These are phyloP conservation scores for Coendou prehensilis DNA, from an alignment of 2,797 vertebrate species.

Conservation along the genomic window DNA sequence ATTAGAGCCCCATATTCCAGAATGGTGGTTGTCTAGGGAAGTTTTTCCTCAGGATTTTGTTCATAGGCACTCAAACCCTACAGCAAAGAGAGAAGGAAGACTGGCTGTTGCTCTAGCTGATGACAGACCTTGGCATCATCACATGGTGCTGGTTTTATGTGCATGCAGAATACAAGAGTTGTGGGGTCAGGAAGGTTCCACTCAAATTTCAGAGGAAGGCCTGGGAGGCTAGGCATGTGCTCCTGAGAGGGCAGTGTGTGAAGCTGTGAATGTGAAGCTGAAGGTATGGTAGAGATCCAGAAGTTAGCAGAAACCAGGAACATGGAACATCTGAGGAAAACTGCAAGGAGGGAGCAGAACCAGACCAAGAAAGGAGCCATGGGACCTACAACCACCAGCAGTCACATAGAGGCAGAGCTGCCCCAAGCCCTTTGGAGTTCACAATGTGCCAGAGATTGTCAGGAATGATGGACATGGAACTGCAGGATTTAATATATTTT, in stretches of 20 bases:
- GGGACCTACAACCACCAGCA: neutral
- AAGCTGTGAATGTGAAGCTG: too few relatives aligned
- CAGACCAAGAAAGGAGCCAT: neutral
- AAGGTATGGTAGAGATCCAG: too few relatives aligned
- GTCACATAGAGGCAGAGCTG: neutral
- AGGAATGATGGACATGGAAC: neutral
- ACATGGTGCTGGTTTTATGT: too few relatives aligned
- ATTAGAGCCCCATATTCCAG: neutral
- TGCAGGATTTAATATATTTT: neutral
- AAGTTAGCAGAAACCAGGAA: too few relatives aligned
- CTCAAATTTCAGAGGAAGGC: too few relatives aligned
- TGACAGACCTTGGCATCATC: too few relatives aligned
- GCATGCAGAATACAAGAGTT: too few relatives aligned
- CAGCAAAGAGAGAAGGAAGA: neutral
- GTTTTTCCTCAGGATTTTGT: neutral
- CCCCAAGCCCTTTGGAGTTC: neutral
- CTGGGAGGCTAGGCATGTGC: too few relatives aligned
- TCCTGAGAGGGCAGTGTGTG: too few relatives aligned
- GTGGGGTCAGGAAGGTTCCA: too few relatives aligned
- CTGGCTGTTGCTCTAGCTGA: too few relatives aligned
- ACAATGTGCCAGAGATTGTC: neutral
- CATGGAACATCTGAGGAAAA: neutral
- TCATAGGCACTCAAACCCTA: neutral
- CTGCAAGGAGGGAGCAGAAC: neutral
- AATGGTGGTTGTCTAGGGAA: neutral